These are phyloP conservation scores for Paragorgia papillata DNA, from an alignment of 92 coral and sea anemone species.

Conservation along the genomic window DNA sequence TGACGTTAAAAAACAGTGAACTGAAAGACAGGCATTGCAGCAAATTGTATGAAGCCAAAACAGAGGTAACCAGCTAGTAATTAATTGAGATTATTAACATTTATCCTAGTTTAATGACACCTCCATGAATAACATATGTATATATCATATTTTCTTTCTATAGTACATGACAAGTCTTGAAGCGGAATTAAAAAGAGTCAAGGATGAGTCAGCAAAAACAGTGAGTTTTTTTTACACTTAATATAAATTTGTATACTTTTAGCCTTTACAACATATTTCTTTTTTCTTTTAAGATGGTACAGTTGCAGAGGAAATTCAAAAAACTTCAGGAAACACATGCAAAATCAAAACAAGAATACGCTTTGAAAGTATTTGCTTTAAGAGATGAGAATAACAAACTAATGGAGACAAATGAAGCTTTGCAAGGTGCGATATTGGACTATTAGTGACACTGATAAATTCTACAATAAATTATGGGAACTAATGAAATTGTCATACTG, in stretches of 20 bases:
- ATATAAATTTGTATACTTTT: not conserved
- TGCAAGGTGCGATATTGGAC: conserved; percentile 59
- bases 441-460: too few species aligned
- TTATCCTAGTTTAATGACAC: too few species aligned
- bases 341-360: conserved; percentile 73
- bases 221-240: conserved; percentile 32
- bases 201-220: conserved; percentile 54
- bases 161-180: conserved; percentile 61
- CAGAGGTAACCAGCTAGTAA: conserved; percentile 36
- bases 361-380: conserved; percentile 72
- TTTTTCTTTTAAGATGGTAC: conserved; percentile 20
- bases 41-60: not conserved
- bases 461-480: too few species aligned
- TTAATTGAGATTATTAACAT: too few species aligned
- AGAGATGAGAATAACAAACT: conserved; percentile 73
- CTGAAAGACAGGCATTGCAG: conserved; percentile 6
- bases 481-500: too few species aligned
- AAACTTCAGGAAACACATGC: conserved; percentile 58
- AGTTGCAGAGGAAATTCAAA: conserved; percentile 63
- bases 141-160: not conserved
- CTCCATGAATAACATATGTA: too few species aligned
- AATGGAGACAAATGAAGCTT: conserved; percentile 57
- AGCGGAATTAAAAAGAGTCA: conserved; percentile 54
- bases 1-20: conserved; percentile 16
- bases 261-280: not conserved